phyloP scores from a whole-genome alignment of 2,888 invertebrate genomes.

The Dolomedes plantarius region DNA sequence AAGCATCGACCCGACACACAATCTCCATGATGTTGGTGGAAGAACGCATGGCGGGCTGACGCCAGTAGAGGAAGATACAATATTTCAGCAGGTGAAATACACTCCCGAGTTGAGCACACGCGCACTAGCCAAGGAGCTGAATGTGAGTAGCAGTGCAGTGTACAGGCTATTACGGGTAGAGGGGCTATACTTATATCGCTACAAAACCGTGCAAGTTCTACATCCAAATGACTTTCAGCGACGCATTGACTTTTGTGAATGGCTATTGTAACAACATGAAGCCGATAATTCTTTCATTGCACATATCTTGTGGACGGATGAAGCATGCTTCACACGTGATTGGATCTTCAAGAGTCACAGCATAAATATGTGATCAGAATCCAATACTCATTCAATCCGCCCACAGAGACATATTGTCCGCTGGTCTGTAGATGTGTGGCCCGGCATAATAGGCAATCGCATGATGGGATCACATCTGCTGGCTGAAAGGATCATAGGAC shows the following conservation, averaged over 20 bases:
- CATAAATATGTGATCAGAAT: background rate
- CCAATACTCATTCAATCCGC: conserved; percentile 13
- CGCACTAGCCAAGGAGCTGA: background rate
- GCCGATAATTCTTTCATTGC: too few relatives aligned
- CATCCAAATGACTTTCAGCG: conserved; percentile 10
- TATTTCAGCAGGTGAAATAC: background rate
- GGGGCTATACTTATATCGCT: background rate
- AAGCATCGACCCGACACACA: background rate
- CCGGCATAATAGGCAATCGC: background rate
- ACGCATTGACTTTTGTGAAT: conserved; percentile 19
- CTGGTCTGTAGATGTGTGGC: conserved; percentile 37
- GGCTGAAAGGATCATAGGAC: conserved; percentile 17
- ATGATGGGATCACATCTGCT: too few relatives aligned
- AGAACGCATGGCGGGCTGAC: background rate
- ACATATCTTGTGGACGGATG: background rate
- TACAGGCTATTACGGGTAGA: conserved; percentile 5
- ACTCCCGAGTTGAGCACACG: background rate
- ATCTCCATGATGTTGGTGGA: background rate
- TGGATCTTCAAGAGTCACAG: background rate
- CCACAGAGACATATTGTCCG: conserved; percentile 15
- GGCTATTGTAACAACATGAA: conserved; percentile 33
- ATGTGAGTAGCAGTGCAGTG: background rate
- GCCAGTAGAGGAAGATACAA: background rate
- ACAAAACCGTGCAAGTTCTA: background rate
- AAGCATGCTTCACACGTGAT: background rate